Percentiles rank a stretch among this genome's conserved stretches.
phyloP scores from a whole-genome alignment of 2,888 invertebrate species.

The Myopa tessellatipennis region DNA sequence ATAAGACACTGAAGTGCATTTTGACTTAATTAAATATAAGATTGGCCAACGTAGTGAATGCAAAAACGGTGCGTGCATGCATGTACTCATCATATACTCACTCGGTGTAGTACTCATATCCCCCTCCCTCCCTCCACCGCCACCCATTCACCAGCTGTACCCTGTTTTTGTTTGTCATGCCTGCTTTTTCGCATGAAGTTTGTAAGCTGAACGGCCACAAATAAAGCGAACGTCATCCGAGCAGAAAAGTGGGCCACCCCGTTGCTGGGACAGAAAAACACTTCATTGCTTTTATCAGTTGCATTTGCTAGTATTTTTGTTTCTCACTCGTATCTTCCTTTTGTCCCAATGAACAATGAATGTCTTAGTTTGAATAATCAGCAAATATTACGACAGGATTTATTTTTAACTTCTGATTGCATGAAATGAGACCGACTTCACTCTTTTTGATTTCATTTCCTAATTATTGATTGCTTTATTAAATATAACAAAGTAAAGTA shows the following conservation, averaged over 20 bases:
- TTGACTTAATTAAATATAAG: constrained; percentile 28
- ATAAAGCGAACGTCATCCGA: not conserved
- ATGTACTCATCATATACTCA: not conserved
- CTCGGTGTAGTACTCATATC: not conserved
- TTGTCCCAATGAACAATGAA: not conserved
- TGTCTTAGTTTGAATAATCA: not conserved
- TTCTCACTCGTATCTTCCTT: not conserved
- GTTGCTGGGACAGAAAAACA: not conserved
- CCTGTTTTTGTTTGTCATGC: too few species aligned
- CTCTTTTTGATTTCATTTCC: too few species aligned
- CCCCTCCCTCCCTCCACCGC: not conserved
- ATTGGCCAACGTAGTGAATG: constrained; percentile 24
- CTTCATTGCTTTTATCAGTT: not conserved
- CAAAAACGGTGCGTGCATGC: constrained; percentile 7
- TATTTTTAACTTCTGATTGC: constrained; percentile 3
- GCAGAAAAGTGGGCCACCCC: constrained; percentile 15
- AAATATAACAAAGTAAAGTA: too few species aligned
- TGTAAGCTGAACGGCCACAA: not conserved
- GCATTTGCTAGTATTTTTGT: not conserved
- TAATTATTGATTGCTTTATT: too few species aligned
- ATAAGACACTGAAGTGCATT: not conserved
- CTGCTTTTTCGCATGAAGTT: not conserved
- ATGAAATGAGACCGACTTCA: not conserved
- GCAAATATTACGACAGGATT: not conserved
- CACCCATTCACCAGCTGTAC: not conserved